These are phyloP conservation scores for Criorhina ranunculi DNA, from an alignment of 2,888 invertebrate genomes.

Conservation along the genomic window DNA sequence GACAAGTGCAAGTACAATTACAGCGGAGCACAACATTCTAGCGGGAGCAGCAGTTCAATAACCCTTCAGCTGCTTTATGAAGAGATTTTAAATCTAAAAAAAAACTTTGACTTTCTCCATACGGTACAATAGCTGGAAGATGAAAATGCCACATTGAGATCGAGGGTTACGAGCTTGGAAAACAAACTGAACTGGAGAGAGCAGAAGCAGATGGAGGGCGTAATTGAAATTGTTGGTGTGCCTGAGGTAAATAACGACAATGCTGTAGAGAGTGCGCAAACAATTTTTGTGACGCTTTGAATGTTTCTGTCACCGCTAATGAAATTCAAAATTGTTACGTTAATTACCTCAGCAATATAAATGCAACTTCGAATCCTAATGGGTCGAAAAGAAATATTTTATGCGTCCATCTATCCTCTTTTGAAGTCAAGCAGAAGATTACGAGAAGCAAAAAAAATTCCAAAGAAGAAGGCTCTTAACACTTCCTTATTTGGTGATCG, in stretches of 20 bases:
- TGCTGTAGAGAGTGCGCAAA: slow-evolving; percentile 13
- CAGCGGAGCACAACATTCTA: too few species aligned
- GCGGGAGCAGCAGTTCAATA: too few species aligned
- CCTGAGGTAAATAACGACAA: slow-evolving; percentile 12
- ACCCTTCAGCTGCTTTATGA: too few species aligned
- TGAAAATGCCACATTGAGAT: neutral
- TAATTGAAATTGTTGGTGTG: slow-evolving; percentile 24
- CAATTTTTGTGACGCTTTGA: slow-evolving; percentile 8
- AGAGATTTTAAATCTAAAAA: too few species aligned
- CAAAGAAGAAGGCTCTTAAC: neutral
- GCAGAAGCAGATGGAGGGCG: too few species aligned
- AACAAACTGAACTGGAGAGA: slow-evolving; percentile 10
- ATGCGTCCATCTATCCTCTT: slow-evolving; percentile 5
- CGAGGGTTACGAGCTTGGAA: slow-evolving; percentile 1
- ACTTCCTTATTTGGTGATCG: neutral
- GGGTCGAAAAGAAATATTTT: slow-evolving; percentile 1
- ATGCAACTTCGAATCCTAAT: neutral
- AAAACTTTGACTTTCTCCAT: too few species aligned
- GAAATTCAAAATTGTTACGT: slow-evolving; percentile 2
- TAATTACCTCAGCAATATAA: too few species aligned
- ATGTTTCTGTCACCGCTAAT: slow-evolving; percentile 22
- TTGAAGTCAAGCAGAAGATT: too few species aligned
- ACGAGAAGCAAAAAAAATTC: neutral
- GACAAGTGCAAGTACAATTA: too few species aligned
- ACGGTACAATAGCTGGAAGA: too few species aligned